Base-by-base conservation (phyloP, 2,888 invertebrate genomes). In the Mycalesis mineus region DNA sequence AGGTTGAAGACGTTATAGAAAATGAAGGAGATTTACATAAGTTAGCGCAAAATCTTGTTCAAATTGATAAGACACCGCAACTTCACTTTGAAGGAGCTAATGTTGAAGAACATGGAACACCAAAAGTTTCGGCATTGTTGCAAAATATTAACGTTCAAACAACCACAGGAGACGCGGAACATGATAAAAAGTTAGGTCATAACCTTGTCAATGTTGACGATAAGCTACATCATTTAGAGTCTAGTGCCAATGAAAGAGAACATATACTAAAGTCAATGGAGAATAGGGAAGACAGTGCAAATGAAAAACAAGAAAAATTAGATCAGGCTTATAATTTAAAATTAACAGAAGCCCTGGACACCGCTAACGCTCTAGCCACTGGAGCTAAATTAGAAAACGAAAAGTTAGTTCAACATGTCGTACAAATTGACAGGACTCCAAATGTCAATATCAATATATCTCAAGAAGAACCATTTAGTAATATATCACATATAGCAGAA, bases 341-440 rank as follows among this genome's bases (percentile, higher is more conserved):
- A 2, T 7, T 15, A 33, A 15, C 33, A 7, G 47, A 47, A 9
- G 15, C 15, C 9, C 5, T 42, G 28, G 17, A 54, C 9, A 29
- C 49, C 1, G 14, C 15, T 39, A 33, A 55, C 37, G 2, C 53
- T n/a, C 2, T 33, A 41, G 64, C 73, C 0, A 75, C 73, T 0
- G 75, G 74, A 36, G 65, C 62, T 1, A 74, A 72, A 59, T 60
- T 70, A 48, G 60, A 69, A 9, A 72, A 75, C 40, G 79, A 80
- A 41, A 64, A 74, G 55, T 61, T 82, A 7, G 57, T 57, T 14
- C 82, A 84, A 56, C 81, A 78, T 62, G 17, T 80, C 1, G 84
- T 84, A 68, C 58, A 60, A 1, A 68, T 81, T 8, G 68, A 78
- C 0, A 82, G 84, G 62, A 67, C 71, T 0, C 70, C 76, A 2